phyloP scores from a whole-genome alignment of 2,797 vertebrate species.

The Falco naumanni region DNA sequence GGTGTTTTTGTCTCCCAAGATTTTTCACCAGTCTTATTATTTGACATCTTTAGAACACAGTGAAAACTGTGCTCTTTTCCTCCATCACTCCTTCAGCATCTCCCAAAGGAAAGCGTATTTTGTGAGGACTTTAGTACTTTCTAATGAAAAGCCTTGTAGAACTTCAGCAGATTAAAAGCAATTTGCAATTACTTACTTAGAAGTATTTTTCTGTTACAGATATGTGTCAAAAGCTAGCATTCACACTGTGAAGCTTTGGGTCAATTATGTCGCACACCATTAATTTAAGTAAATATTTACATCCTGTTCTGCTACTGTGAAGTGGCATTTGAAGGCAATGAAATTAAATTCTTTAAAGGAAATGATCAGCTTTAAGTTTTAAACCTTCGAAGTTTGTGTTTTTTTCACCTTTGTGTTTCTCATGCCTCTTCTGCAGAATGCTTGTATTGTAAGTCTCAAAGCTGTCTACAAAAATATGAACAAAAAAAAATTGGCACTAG shows the following conservation, averaged over 20 bases:
- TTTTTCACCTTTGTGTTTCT: conserved; percentile 54
- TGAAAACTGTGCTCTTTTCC: background rate
- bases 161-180: background rate
- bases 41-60: background rate
- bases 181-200: background rate
- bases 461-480: conserved; percentile 77
- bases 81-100: background rate
- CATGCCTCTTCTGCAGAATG: conserved; percentile 63
- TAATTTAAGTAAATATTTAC: conserved; percentile 29
- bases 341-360: conserved; percentile 15
- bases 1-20: background rate
- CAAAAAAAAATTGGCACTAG: conserved; percentile 73
- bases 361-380: conserved; percentile 21
- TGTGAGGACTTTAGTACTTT: background rate
- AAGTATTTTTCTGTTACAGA: background rate
- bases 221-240: background rate
- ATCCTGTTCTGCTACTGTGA: background rate
- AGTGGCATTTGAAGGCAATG: background rate
- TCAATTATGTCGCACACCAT: background rate
- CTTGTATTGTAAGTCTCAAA: conserved; percentile 67
- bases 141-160: background rate
- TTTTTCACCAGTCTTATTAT: background rate
- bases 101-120: background rate
- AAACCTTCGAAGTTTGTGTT: conserved; percentile 9
- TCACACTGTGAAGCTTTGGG: background rate